A percentile compares a stretch with the other conserved stretches of the same genome.
phyloP scores from a whole-genome alignment of 2,113 vertebrate genomes.

The Alces alces region DNA sequence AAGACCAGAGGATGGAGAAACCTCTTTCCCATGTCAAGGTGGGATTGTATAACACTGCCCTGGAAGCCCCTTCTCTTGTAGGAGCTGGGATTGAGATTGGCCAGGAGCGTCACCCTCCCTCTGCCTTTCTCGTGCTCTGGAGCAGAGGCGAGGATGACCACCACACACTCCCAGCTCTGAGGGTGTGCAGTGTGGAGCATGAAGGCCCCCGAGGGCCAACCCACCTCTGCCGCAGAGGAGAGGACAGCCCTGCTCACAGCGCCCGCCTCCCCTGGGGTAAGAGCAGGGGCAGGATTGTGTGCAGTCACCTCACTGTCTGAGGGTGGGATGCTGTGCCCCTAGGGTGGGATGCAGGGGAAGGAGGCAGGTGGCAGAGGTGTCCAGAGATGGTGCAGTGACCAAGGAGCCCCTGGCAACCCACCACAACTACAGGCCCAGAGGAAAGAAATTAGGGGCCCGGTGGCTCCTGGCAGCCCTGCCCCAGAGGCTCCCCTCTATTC shows the following conservation, averaged over 20 bases:
- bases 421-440: neutral
- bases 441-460: neutral
- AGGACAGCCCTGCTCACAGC: neutral
- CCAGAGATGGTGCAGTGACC: neutral
- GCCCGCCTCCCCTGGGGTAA: neutral
- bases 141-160: neutral
- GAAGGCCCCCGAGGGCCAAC: rapidly evolving
- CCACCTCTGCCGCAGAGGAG: neutral
- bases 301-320: neutral
- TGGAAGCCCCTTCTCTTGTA: too few species aligned
- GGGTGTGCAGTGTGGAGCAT: neutral
- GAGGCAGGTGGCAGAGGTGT: neutral
- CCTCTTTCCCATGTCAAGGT: neutral
- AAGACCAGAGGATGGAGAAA: neutral
- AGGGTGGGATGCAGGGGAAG: neutral
- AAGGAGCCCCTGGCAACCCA: neutral
- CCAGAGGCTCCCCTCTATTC: rapidly evolving
- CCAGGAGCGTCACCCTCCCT: too few species aligned
- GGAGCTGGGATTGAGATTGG: neutral
- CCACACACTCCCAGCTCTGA: neutral
- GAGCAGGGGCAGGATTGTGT: too few species aligned
- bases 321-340: neutral
- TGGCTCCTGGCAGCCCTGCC: neutral
- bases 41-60: neutral
- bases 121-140: neutral